Percentiles rank a stretch among this genome's conserved stretches.
These are phyloP conservation scores for Araneus ventricosus DNA, from an alignment of 1,140 invertebrate species.

Conservation along the genomic window DNA sequence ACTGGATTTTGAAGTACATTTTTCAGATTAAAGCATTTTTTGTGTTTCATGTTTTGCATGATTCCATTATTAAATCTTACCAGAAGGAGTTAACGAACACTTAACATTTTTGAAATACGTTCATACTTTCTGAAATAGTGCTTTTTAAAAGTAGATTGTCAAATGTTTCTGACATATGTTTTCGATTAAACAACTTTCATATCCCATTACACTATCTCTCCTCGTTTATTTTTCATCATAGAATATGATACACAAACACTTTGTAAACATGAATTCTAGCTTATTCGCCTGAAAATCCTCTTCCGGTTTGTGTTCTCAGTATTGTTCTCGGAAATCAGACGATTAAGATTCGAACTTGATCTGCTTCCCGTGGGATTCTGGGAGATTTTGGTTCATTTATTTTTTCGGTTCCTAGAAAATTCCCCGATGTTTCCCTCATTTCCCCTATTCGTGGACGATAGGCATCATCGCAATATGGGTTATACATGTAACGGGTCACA, in stretches of 20 bases:
- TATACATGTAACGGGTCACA: conserved; percentile 28
- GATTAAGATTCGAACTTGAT: neutral
- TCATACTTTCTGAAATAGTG: no score
- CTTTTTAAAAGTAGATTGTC: no score
- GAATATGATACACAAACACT: neutral
- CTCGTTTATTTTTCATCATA: neutral
- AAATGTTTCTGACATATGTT: no score
- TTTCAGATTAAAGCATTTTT: no score
- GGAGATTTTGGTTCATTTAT: conserved; percentile 15
- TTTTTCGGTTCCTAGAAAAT: neutral
- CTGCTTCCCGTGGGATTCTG: conserved; percentile 26
- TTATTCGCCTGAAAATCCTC: neutral
- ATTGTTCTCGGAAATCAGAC: conserved; percentile 5
- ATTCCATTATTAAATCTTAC: no score
- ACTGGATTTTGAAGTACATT: no score
- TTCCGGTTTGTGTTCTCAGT: neutral
- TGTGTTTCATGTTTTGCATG: no score
- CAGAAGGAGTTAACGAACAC: no score
- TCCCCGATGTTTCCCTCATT: neutral
- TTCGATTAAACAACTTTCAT: no score
- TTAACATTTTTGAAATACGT: no score
- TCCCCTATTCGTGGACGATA: neutral
- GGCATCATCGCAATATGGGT: conserved; percentile 8
- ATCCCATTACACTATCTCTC: no score
- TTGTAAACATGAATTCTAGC: neutral